Percentiles rank a stretch among this genome's conserved stretches.
These are phyloP conservation scores for Apaloderma vittatum DNA, from an alignment of 2,113 vertebrate genomes.

Conservation along the genomic window DNA sequence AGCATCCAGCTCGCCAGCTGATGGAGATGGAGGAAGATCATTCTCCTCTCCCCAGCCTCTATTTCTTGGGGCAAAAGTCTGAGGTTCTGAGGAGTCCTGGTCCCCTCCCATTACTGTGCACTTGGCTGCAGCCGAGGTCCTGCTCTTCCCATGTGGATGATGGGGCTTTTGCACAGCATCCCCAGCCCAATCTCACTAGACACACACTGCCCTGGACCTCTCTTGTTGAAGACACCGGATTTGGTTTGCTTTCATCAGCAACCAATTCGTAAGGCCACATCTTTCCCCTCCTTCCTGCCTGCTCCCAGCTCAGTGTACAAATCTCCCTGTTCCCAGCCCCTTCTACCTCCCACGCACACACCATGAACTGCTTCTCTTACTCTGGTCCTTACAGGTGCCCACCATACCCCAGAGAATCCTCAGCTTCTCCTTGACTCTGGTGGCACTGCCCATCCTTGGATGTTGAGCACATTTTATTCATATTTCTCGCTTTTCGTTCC, in stretches of 20 bases:
- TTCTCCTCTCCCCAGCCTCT: background rate
- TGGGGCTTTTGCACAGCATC: background rate
- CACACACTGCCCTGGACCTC: background rate
- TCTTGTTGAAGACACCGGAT: background rate
- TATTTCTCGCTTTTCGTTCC: background rate
- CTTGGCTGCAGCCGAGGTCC: background rate
- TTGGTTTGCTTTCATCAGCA: background rate
- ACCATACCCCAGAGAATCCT: background rate
- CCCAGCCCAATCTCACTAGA: background rate
- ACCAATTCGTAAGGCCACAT: background rate
- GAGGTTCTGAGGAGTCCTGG: background rate
- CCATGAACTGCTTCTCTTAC: too few relatives aligned
- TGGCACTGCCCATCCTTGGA: background rate
- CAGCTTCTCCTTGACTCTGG: background rate
- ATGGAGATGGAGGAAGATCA: background rate
- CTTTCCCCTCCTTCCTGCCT: background rate
- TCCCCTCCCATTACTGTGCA: background rate
- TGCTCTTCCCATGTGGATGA: background rate
- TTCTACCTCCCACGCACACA: background rate
- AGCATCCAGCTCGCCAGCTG: background rate
- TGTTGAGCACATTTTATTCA: background rate
- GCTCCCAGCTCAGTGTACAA: background rate
- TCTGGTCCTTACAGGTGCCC: background rate
- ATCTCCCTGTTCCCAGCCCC: background rate
- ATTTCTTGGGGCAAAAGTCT: background rate